Evolutionary conservation across 2,113 vertebrate genomes (phyloP).

Genomic region (Phyllostomus hastatus): DNA sequence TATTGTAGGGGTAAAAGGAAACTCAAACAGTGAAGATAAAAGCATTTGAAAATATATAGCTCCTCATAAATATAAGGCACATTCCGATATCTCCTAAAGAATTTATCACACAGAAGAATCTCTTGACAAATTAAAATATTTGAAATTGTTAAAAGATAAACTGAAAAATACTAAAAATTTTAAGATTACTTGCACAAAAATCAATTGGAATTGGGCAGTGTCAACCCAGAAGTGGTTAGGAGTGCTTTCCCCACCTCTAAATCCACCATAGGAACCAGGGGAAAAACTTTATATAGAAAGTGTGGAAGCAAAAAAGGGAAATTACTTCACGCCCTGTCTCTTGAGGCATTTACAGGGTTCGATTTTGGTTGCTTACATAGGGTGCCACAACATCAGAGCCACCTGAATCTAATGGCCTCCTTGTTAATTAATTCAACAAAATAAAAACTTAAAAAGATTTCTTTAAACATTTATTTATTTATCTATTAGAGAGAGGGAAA

Average conservation of each 20-base stretch:
- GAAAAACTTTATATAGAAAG: background rate
- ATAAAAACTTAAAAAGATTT: background rate
- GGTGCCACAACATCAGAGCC: background rate
- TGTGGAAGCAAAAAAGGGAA: background rate
- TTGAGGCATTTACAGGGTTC: background rate
- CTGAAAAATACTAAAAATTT: background rate
- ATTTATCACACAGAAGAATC: background rate
- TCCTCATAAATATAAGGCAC: background rate
- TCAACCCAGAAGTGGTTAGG: background rate
- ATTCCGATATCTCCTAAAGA: background rate
- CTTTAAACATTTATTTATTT: no score
- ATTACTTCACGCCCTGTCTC: background rate
- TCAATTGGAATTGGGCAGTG: background rate
- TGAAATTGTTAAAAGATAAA: background rate
- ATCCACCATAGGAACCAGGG: background rate
- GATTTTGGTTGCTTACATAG: background rate
- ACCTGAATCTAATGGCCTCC: background rate
- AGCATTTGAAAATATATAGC: background rate
- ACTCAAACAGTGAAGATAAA: background rate
- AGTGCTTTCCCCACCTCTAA: background rate
- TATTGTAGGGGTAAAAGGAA: background rate
- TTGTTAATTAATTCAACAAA: background rate
- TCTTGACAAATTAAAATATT: slow-evolving; percentile 13
- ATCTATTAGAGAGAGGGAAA: no score
- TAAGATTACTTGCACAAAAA: background rate